Base-by-base conservation (phyloP, 2,113 vertebrate species). In the Erinaceus europaeus region DNA sequence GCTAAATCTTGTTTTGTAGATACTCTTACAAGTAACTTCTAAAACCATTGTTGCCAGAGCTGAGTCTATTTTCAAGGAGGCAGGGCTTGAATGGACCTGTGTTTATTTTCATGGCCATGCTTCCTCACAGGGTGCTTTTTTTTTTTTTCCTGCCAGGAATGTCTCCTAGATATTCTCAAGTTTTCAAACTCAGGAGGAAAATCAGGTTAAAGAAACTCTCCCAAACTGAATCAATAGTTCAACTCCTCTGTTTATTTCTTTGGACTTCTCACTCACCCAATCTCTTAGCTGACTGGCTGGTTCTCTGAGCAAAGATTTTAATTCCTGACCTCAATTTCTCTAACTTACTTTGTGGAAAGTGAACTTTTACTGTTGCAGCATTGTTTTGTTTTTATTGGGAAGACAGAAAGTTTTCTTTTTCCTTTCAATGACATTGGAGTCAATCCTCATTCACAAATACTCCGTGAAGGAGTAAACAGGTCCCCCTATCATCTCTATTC, bases 1-100 rank as follows among this genome's bases (percentile, higher is more conserved):
- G 65, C 53, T 75, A 87, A 76, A 38, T 23, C 74, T 77, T 48
- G 57, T 85, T 83, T 59, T 59, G 79, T 53, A 59, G 76, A 48
- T 74, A 81, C 32, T 64, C 59, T 84, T 67, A 81, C 9, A 36
- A 72, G 50, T 1, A 15, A 40, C 69, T 82, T 88, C 74, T 87
- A 90, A 93, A 84, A 34, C 4, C 17, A n/a, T 48, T 59, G 48
- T 38, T 79, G 67, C 15, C 13, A n/a, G 0, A 0, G 34, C 15
- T 17, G 65, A 88, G 12, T 53, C 38, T 72, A 0, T 87, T 82
- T 92, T 67, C 48, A 32, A 92, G 72, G 29, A 75, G 40, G n/a
- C 62, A n/a, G 36, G 27, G 90, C 61, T 85, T 57, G 40, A 76
- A 77, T 18, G 61, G 44, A 5, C 15, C 36, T 82, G 34, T 78